phyloP scores from a whole-genome alignment of 2,888 invertebrate genomes.

The Andricus curvator region DNA sequence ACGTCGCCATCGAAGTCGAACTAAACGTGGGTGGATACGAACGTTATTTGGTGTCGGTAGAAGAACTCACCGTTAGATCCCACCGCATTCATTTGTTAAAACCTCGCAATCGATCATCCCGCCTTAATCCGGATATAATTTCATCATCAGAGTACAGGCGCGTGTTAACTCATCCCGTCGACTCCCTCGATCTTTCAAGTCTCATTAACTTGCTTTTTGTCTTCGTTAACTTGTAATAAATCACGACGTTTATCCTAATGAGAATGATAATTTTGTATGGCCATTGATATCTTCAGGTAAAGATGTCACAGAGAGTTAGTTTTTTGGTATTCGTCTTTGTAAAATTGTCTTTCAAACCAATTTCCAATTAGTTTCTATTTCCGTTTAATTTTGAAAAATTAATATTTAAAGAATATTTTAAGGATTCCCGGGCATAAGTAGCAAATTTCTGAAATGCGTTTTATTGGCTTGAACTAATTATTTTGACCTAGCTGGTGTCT shows the following conservation, averaged over 20 bases:
- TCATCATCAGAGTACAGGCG: constrained; percentile 19
- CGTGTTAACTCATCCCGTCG: constrained; percentile 17
- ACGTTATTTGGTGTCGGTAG: background rate
- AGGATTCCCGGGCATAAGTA: no score
- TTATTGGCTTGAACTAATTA: no score
- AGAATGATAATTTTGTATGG: background rate
- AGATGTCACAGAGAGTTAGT: background rate
- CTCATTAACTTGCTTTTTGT: constrained; percentile 34
- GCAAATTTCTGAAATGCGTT: no score
- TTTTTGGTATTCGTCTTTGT: no score
- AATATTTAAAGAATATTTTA: no score
- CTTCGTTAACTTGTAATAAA: constrained; percentile 18
- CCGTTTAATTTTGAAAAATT: no score
- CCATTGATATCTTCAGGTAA: background rate
- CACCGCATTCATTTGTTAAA: constrained; percentile 14
- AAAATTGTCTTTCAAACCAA: no score
- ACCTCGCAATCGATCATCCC: constrained; percentile 20
- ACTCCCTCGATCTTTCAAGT: constrained; percentile 9
- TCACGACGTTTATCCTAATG: constrained; percentile 11
- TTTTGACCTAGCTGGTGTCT: no score
- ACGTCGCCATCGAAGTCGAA: constrained; percentile 49
- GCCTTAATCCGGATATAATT: constrained; percentile 35
- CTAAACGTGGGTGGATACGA: constrained; percentile 45
- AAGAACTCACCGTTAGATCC: constrained; percentile 12
- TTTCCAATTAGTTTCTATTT: no score